Percentiles rank a stretch among this genome's conserved stretches.
Evolutionary conservation across 2,888 invertebrate species (phyloP).

Genomic region (Spisula subtruncata): DNA sequence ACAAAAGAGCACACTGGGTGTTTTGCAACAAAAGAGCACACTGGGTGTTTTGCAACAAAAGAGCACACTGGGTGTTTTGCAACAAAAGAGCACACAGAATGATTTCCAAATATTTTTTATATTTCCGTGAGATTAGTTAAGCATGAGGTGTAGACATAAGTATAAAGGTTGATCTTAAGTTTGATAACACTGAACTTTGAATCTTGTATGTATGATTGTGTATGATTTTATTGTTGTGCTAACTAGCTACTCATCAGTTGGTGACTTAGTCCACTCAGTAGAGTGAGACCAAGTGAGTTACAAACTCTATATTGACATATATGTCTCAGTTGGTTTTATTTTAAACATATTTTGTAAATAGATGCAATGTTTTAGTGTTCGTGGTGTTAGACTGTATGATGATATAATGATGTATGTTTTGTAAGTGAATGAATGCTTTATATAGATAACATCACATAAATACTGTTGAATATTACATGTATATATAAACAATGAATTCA

Average conservation of each 20-base stretch:
- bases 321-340: constrained; percentile 28
- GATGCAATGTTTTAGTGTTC: constrained; percentile 31
- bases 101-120: no score
- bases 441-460: not conserved
- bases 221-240: not conserved
- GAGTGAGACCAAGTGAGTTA: not conserved
- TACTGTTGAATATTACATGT: constrained; percentile 25
- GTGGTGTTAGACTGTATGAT: not conserved
- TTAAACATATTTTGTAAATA: constrained; percentile 42
- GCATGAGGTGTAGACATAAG: no score
- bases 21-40: no score
- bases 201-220: not conserved
- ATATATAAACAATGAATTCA: not conserved
- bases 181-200: not conserved
- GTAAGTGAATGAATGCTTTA: not conserved
- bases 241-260: not conserved
- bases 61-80: no score
- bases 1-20: no score
- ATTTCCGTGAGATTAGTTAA: no score
- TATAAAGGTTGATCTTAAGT: no score
- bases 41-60: no score
- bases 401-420: constrained; percentile 1
- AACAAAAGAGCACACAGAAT: no score
- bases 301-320: not conserved
- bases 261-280: not conserved